Percentiles rank a stretch among this genome's conserved stretches.
phyloP scores from a whole-genome alignment of 2,888 invertebrate genomes.

The Hemithea aestivaria region DNA sequence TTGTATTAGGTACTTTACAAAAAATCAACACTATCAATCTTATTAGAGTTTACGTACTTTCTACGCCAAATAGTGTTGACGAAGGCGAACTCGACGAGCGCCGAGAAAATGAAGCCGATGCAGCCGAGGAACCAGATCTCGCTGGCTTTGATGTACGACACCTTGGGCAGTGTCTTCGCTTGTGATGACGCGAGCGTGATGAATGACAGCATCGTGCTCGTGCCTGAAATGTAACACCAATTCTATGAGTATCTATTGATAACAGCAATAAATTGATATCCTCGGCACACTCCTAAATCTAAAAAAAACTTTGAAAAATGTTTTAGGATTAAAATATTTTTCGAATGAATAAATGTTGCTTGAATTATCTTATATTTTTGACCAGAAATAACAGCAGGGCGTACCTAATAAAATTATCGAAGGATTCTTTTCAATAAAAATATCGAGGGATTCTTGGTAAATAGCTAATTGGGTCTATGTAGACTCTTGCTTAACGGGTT shows the following conservation, averaged over 20 bases:
- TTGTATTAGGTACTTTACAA: no score
- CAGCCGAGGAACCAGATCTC: conserved; percentile 95
- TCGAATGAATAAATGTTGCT: background rate
- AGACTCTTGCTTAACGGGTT: no score
- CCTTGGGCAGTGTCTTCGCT: conserved; percentile 91
- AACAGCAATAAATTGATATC: no score
- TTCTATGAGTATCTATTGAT: background rate
- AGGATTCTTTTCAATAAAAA: no score
- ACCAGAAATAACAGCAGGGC: no score
- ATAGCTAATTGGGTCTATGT: no score
- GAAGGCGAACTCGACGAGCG: conserved; percentile 92
- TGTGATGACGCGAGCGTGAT: conserved; percentile 92
- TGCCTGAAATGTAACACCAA: conserved; percentile 74
- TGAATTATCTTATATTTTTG: no score
- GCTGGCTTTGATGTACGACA: conserved; percentile 93
- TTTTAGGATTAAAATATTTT: background rate
- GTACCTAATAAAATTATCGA: no score
- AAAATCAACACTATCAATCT: no score
- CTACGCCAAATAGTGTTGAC: conserved; percentile 93
- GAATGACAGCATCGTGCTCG: conserved; percentile 92
- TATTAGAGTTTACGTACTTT: conserved; percentile 76
- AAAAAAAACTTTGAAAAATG: no score
- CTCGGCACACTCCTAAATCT: no score
- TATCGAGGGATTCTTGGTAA: no score
- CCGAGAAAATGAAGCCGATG: conserved; percentile 90